Conservation (phyloP, 1,140 invertebrate genomes). For the Eupristina koningsbergeri region DNA sequence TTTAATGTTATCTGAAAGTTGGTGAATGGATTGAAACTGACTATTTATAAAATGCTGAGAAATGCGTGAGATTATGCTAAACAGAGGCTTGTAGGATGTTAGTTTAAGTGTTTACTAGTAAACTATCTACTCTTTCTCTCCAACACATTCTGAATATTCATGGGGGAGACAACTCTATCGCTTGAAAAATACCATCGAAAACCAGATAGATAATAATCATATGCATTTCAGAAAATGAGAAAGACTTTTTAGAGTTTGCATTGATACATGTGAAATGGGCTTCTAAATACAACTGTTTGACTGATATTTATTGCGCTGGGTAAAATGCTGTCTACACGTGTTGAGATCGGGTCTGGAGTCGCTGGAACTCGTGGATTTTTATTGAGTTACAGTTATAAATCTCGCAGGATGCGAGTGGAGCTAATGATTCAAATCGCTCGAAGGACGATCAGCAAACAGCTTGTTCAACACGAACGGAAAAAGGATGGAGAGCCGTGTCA, state of each 20-base stretch:
- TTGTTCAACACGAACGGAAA: neutral
- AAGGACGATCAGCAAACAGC: too few species aligned
- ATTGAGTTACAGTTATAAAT: slow-evolving; percentile 6
- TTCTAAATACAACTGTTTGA: too few species aligned
- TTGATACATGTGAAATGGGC: slow-evolving; percentile 7
- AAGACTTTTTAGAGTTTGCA: slow-evolving; percentile 9
- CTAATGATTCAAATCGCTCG: neutral
- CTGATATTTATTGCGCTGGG: neutral
- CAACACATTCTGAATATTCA: slow-evolving; percentile 36
- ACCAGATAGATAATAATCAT: too few species aligned
- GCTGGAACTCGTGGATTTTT: neutral
- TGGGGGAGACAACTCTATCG: slow-evolving; percentile 27
- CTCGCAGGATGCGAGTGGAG: neutral
- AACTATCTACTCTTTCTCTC: too few species aligned
- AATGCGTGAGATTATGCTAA: slow-evolving; percentile 35
- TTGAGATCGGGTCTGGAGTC: neutral
- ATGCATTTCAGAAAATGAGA: neutral
- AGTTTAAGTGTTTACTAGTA: too few species aligned
- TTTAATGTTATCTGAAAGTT: neutral
- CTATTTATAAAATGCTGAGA: slow-evolving; percentile 22
- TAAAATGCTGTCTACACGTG: neutral
- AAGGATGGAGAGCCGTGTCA: too few species aligned
- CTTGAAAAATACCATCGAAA: neutral
- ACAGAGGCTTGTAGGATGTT: slow-evolving; percentile 28
- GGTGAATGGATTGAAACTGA: neutral